These are phyloP conservation scores for Apodemus agrarius DNA, from an alignment of 2,797 vertebrate species.

Conservation along the genomic window DNA sequence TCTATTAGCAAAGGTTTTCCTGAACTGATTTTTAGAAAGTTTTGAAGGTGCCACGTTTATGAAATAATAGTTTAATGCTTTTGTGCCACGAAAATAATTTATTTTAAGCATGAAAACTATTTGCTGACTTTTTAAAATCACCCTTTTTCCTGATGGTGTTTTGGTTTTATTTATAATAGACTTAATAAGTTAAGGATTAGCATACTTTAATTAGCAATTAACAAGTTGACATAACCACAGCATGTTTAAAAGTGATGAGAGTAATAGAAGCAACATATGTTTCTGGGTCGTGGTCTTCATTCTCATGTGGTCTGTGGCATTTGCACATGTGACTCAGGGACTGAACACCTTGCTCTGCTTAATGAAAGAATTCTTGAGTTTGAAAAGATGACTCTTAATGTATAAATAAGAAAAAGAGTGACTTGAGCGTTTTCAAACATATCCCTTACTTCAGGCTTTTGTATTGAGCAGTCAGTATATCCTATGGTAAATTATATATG, in stretches of 20 bases:
- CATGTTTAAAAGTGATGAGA: slow-evolving; percentile 22
- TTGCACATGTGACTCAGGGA: neutral
- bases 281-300: slow-evolving; percentile 1
- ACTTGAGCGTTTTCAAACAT: slow-evolving; percentile 33
- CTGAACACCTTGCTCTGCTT: neutral
- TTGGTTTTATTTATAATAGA: slow-evolving; percentile 30
- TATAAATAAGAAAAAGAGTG: slow-evolving; percentile 1
- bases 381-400: slow-evolving; percentile 31
- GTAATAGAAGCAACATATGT: neutral
- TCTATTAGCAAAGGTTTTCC: slow-evolving; percentile 19
- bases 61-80: slow-evolving; percentile 35
- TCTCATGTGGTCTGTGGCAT: neutral
- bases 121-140: slow-evolving; percentile 20
- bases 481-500: neutral
- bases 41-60: neutral
- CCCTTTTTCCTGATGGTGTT: slow-evolving; percentile 33
- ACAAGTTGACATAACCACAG: neutral
- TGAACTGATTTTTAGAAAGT: slow-evolving; percentile 37
- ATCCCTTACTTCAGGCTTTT: slow-evolving; percentile 20
- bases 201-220: neutral
- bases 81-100: slow-evolving; percentile 36
- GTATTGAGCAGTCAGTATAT: neutral
- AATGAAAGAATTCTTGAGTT: slow-evolving; percentile 19
- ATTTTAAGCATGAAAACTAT: slow-evolving; percentile 36
- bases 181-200: neutral